Evolutionary conservation across 2,113 vertebrate species (phyloP).

Genomic region (Brachyhypopomus gauderio): DNA sequence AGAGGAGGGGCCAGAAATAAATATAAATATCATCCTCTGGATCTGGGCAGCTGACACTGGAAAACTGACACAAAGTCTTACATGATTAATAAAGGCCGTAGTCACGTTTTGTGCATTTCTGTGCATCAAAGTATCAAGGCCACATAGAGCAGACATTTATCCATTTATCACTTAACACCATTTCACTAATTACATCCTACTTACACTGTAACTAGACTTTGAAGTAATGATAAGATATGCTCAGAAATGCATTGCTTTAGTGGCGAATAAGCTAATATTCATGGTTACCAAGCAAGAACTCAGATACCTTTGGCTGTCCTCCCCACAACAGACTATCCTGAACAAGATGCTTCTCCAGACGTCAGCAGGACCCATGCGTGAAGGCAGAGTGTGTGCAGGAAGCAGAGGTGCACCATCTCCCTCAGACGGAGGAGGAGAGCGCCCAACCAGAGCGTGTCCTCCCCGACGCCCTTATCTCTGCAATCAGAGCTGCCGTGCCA

Average conservation of each 20-base stretch:
- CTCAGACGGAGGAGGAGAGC: neutral
- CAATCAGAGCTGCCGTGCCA: conserved; percentile 59
- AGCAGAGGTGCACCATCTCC: neutral
- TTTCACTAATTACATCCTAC: too few species aligned
- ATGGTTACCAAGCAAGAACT: neutral
- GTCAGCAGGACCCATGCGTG: neutral
- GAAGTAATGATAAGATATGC: neutral
- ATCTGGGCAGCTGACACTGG: too few species aligned
- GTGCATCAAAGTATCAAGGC: neutral
- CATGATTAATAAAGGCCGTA: too few species aligned
- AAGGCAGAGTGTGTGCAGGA: neutral
- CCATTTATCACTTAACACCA: neutral
- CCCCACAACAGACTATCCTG: neutral
- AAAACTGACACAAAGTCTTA: too few species aligned
- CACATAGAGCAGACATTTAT: neutral
- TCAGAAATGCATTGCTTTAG: neutral
- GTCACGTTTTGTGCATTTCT: neutral
- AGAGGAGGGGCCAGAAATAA: neutral
- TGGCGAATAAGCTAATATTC: neutral
- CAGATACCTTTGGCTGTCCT: conserved; percentile 24
- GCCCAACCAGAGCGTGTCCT: conserved; percentile 37
- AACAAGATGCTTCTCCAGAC: neutral
- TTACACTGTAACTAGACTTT: neutral
- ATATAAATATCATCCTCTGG: too few species aligned
- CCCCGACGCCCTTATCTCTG: conserved; percentile 56